Evolutionary conservation across 2,797 vertebrate genomes (phyloP).

Genomic region (Sylvia borin): DNA sequence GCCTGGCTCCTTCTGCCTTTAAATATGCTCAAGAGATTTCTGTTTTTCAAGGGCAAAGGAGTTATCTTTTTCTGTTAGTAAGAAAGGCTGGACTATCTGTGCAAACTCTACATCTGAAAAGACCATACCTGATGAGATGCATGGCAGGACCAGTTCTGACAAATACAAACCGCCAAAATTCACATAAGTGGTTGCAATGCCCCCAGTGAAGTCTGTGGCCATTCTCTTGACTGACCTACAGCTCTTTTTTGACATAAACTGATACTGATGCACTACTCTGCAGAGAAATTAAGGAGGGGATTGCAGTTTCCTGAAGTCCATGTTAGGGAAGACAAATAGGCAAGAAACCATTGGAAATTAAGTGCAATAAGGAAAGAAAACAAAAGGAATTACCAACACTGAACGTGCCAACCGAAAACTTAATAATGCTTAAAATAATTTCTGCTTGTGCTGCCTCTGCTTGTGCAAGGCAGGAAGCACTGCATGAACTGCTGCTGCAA

Average conservation of each 20-base stretch:
- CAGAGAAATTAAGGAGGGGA: background rate
- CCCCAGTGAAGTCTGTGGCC: background rate
- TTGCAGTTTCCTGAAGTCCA: background rate
- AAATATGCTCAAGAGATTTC: background rate
- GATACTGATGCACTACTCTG: background rate
- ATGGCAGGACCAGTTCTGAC: background rate
- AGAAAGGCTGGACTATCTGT: background rate
- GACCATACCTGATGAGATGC: background rate
- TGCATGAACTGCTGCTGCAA: background rate
- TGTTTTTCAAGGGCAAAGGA: background rate
- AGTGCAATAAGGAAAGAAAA: background rate
- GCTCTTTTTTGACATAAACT: background rate
- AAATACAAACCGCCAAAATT: background rate
- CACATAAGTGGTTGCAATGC: background rate
- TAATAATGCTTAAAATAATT: background rate
- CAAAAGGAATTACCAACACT: background rate
- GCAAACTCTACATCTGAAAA: background rate
- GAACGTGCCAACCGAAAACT: background rate
- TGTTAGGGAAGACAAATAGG: rapidly evolving
- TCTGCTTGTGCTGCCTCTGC: background rate
- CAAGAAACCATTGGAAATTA: background rate
- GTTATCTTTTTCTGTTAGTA: background rate
- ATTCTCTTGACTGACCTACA: background rate
- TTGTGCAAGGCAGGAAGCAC: background rate
- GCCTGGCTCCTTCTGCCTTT: constrained; percentile 22